Conservation (phyloP, 2,888 invertebrate genomes). For the Drosophila prolongata region DNA sequence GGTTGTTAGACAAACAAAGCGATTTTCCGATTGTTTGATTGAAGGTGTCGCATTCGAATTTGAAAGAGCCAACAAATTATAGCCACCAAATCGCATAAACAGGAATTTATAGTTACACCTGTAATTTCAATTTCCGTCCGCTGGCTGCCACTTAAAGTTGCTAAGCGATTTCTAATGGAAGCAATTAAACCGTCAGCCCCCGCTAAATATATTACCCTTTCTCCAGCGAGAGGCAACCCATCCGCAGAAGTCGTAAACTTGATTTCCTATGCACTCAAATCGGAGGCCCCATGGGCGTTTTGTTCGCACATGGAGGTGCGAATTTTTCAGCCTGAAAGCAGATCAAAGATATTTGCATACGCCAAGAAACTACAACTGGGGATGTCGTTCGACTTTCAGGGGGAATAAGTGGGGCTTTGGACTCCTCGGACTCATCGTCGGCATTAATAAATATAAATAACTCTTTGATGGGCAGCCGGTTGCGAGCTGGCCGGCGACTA, state of each 20-base stretch:
- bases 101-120: conserved; percentile 43
- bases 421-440: conserved; percentile 36
- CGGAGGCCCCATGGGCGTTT: conserved; percentile 26
- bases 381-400: conserved; percentile 1
- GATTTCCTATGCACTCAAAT: conserved; percentile 35
- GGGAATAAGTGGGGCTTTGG: neutral
- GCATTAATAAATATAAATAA: conserved; percentile 45
- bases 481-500: conserved; percentile 45
- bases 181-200: conserved; percentile 62
- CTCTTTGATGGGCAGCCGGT: conserved; percentile 59
- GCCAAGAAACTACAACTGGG: conserved; percentile 12
- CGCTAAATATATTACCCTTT: conserved; percentile 6
- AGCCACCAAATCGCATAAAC: conserved; percentile 9
- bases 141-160: conserved; percentile 41
- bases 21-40: conserved; percentile 24
- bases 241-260: conserved; percentile 42
- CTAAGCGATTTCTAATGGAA: conserved; percentile 72
- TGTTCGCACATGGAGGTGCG: conserved; percentile 67
- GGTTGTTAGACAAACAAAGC: conserved; percentile 26
- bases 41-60: conserved; percentile 34
- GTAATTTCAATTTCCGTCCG: conserved; percentile 37
- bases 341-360: conserved; percentile 76
- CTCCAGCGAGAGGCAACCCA: conserved; percentile 6
- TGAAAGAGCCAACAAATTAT: conserved; percentile 7
- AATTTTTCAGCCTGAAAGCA: conserved; percentile 64